Base-by-base conservation (phyloP, 2,797 vertebrate genomes). In the Mormyrus hasselquistii region DNA sequence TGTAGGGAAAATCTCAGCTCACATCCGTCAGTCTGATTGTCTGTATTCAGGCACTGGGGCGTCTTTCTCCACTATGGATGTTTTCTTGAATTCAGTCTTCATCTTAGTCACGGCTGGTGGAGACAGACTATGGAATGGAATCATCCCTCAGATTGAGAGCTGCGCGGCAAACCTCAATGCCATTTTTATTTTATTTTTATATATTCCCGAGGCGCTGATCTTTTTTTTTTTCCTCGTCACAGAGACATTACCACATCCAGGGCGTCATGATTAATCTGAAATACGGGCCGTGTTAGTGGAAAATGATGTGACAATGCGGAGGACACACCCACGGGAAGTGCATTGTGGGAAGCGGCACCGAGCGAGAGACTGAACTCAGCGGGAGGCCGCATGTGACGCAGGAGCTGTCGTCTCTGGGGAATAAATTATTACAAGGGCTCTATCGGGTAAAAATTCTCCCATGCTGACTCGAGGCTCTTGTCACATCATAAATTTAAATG, bases 371-470 rank as follows among this genome's bases (percentile, higher is more conserved):
- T 19, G 25, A 84, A n/a, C 49, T 8, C 84, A 29, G 89, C 47
- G 22, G 59, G 83, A 38, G 25, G 14, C 29, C 2, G 5, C 12
- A 85, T 16, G 65, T 69, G 53, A 69, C 53, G 7, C 86, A 12
- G 29, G 19, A 73, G 12, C 16, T 9, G 0, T 25, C 65, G 41
- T 73, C 85, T 76, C 62, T 4, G 29, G 65, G 29, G 89, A 79
- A 55, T 8, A 87, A 52, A 73, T 52, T 16, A 57, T n/a, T 84
- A 87, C 62, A 87, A 87, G 34, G 57, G 55, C 57, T 87, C 16
- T 62, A 44, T 38, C 38, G 53, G 34, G 41, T 29, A 62, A 41
- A 52, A 89, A 69, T 38, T n/a, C 59, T 8, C 5, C n/a, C 52
- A 57, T 83, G 53, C 88, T 53, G 57, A 14, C 16, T 49, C 85